These are phyloP conservation scores for Mimas tiliae DNA, from an alignment of 2,888 invertebrate genomes.

Conservation along the genomic window DNA sequence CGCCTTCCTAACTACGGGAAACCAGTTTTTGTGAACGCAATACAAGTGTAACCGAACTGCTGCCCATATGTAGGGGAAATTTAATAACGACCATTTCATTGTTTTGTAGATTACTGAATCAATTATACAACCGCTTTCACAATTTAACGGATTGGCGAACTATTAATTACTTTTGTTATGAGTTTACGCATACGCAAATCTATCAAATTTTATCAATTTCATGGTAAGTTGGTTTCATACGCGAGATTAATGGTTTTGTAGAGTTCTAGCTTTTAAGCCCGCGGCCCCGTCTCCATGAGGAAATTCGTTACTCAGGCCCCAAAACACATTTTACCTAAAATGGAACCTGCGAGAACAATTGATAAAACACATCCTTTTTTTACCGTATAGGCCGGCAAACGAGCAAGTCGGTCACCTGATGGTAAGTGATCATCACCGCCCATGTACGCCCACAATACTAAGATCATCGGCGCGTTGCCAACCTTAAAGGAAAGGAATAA, in stretches of 20 bases:
- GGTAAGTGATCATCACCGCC: no score
- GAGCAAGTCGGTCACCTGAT: no score
- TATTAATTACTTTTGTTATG: slow-evolving; percentile 3
- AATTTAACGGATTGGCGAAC: not conserved
- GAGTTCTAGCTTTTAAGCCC: not conserved
- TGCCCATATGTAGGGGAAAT: not conserved
- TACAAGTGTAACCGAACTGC: not conserved
- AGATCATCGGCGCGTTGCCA: no score
- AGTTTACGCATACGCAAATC: not conserved
- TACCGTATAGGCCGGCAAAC: no score
- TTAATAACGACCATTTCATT: slow-evolving; percentile 14
- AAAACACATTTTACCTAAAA: no score
- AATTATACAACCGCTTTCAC: not conserved
- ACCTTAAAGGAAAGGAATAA: no score
- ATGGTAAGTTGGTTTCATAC: not conserved
- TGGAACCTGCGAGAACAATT: no score
- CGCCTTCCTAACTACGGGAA: slow-evolving; percentile 1
- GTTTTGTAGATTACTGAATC: not conserved
- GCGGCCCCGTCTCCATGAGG: not conserved
- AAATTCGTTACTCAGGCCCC: not conserved
- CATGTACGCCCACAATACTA: no score
- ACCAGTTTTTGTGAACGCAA: slow-evolving; percentile 20
- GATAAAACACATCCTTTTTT: no score
- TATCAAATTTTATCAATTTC: not conserved
- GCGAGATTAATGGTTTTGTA: not conserved